Evolutionary conservation across 2,797 vertebrate species (phyloP), one percentile per base, ranked within the genome.

Genomic region (Spondyliosoma cantharus): DNA sequence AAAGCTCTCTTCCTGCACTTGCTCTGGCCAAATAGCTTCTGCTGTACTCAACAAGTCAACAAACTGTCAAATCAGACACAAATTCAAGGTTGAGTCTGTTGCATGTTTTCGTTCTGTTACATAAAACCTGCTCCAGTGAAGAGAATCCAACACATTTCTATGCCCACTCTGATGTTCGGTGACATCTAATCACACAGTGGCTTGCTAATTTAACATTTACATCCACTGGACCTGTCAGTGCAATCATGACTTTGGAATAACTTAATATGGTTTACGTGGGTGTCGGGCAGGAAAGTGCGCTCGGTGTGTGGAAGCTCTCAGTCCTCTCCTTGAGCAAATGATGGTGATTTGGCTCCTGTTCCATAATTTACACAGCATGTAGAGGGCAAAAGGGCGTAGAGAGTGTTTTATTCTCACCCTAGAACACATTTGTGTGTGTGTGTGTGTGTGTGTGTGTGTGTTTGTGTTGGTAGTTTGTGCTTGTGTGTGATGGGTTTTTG

Each of bases 211-310:
- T 72, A 83, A 54, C 66, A 59, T 84, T 80, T 74, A 22, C 29
- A 79, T 49, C 76, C 58, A 76, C 67, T n/a, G 32, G 76, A 82
- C 53, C 69, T 74, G 78, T 82, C 79, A 68, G 79, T 8, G 58
- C 54, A 63, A 75, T 89, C 74, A 74, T 78, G 80, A 83, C 80
- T 84, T 25, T 52, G 46, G 70, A 83, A 85, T 76, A 72, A 72
- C 64, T 86, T 78, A 20, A 83, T 81, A 79, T 52, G 69, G 27
- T 65, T 73, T 52, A 46, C 6, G 63, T 77, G 77, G 72, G 83
- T 46, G 85, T 71, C 1, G 15, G 22, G 22, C 32, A 53, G 72
- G 58, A 80, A 24, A 22, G 56, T 42, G 66, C 22, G 53, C 29
- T 20, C 45, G 46, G 49, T 71, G 54, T 76, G 65, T 60, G 65